Base-by-base conservation (phyloP, 2,888 invertebrate species). In the Xestia ashworthii region DNA sequence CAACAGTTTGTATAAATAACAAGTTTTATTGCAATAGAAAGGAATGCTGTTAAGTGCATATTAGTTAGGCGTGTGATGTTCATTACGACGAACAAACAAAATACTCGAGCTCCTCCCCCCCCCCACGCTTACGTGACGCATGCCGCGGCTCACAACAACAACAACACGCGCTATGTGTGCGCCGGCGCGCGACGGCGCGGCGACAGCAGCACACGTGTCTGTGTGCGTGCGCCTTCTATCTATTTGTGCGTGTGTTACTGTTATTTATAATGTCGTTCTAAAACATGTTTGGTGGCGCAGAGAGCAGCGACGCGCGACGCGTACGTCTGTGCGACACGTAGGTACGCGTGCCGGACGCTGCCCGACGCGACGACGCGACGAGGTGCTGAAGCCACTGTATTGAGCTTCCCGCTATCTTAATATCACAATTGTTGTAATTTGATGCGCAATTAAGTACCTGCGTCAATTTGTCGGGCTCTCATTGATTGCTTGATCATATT, bases 201-300 rank as follows among this genome's bases (percentile, higher is more conserved):
- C 22, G 25, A 5, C 25, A 5, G 9, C 11, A 22, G 62, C 1
- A 11, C 48, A 19, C n/a, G 67, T 48, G 53, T 76, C 68, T 71
- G 73, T 76, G 71, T 71, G 73, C 16, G 55, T 53, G 58, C 50
- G 65, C 19, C 25, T 64, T 41, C 22, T 62, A 48, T 74, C 53
- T 71, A 60, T 72, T 58, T 72, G 71, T 78, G 84, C 77, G 65
- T 79, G 71, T 80, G 66, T 74, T 71, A 71, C 46, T 72, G 74
- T 76, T 38, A 76, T 74, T 82, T 76, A 87, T 41, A 44, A 66
- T 64, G 70, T 71, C 44, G 65, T 74, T 84, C 71, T 32, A 78
- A 81, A 84, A 79, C 85, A 87, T 85, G 85, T 87, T 87, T 74
- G 78, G 70, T 46, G 46, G 32, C 75, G 68, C 65, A 38, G 25